A percentile compares a stretch with the other conserved stretches of the same genome.
Evolutionary conservation across 2,797 vertebrate species (phyloP).

Genomic region (Holocentrus rufus): DNA sequence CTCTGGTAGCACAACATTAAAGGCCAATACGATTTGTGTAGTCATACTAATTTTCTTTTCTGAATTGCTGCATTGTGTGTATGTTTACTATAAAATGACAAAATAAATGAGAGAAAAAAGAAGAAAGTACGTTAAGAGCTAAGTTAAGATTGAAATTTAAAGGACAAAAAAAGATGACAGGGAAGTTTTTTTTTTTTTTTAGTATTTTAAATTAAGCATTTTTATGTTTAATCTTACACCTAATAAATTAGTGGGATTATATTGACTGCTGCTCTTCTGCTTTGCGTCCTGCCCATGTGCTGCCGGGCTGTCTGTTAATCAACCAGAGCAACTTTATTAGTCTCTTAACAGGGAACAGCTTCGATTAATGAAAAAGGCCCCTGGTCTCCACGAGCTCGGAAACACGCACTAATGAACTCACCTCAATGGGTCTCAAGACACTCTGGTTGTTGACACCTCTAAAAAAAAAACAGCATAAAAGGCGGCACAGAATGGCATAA

Average conservation of each 20-base stretch:
- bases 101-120: no score
- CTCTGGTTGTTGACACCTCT: constrained; percentile 14
- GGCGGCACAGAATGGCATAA: constrained; percentile 20
- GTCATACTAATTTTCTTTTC: no score
- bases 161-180: no score
- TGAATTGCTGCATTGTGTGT: no score
- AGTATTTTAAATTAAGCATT: no score
- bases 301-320: constrained; percentile 41
- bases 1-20: no score
- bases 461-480: constrained; percentile 11
- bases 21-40: no score
- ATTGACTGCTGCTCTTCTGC: constrained; percentile 4
- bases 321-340: constrained; percentile 35
- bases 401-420: constrained; percentile 40
- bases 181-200: no score
- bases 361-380: constrained; percentile 47
- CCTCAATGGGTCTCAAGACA: constrained; percentile 23
- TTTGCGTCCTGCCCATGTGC: constrained; percentile 13
- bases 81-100: no score
- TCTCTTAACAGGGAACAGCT: constrained; percentile 25
- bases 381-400: constrained; percentile 6
- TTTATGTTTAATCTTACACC: no score
- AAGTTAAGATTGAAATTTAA: no score
- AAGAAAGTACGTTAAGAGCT: no score
- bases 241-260: neutral